Conservation (phyloP, 2,113 vertebrate species). For the Lepidothrix coronata region DNA sequence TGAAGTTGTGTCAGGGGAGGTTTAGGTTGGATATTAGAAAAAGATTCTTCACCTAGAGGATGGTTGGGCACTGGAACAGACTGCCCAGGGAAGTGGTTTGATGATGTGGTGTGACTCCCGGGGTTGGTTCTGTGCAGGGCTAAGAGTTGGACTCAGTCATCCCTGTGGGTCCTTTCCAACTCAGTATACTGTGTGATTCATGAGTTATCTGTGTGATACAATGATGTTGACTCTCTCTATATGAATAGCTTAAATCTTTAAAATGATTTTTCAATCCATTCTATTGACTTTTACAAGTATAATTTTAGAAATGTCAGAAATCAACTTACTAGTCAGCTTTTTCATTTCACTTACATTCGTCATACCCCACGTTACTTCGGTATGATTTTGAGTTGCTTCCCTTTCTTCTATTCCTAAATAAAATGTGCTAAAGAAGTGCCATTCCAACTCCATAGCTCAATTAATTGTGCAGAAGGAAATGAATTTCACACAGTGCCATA, state of each 20-base stretch:
- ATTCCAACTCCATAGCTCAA: neutral
- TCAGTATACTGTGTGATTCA: neutral
- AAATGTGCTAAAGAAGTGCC: neutral
- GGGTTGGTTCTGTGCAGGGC: neutral
- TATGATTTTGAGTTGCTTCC: neutral
- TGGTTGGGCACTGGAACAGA: neutral
- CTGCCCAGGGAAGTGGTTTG: neutral
- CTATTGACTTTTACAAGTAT: neutral
- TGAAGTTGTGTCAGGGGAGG: neutral
- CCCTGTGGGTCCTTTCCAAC: neutral
- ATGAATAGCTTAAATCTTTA: neutral
- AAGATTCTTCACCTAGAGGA: neutral
- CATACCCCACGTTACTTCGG: neutral
- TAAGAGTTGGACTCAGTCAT: neutral
- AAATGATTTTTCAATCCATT: neutral
- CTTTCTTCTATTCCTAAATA: neutral
- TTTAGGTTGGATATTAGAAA: neutral
- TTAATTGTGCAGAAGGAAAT: neutral
- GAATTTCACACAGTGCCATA: neutral
- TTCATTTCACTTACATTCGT: neutral
- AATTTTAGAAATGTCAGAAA: neutral
- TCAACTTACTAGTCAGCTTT: neutral
- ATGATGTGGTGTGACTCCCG: neutral
- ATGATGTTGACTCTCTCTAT: neutral
- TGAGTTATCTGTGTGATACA: neutral